Evolutionary conservation across 2,888 invertebrate species (phyloP), one percentile per base, ranked within the genome.

Genomic region (Ormyrus nitidulus): DNA sequence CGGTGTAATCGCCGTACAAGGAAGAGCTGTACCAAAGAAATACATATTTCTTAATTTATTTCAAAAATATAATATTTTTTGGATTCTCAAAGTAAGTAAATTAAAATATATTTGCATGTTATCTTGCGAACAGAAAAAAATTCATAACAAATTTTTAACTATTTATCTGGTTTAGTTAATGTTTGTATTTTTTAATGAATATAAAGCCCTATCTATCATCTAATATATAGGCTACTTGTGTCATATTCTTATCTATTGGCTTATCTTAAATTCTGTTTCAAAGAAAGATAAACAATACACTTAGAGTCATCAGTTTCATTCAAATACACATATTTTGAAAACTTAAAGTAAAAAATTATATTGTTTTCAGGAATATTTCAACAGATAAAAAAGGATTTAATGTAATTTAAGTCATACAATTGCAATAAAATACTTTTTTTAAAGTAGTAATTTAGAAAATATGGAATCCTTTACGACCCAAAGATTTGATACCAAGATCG

Each of bases 391-490:
- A 10, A 10, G 8, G 13, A 5, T 61, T 76, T 49, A 65, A 74
- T 79, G 79, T 64, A 46, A 34, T 19, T 77, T 61, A 11, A 44
- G 3, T 6, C 11, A 13, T 54, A 8, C 59, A 62, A 66, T n/a
- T 9, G 46, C 66, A 66, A 49, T 61, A 6, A 53, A 11, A 58
- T 8, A 68, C 11, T n/a, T 56, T 69, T 74, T 58, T 19, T 19
- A 19, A 19, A 19, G 1, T 2, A 19, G 19, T 19, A 19, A 19
- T 19, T 19, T 19, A 19, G 19, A 19, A 19, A 19, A 80, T n/a
- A 90, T 90, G 90, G 90, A 90, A 81, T 86, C 83, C 83, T 90
- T 86, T 79, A 76, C 88, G 13, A 80, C 86, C 4, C 87, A 87
- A 53, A 86, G 87, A 70, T 90, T 87, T 70, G 87, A 88, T 73